Conservation (phyloP, 2,113 vertebrate species). For the Antidorcas marsupialis region DNA sequence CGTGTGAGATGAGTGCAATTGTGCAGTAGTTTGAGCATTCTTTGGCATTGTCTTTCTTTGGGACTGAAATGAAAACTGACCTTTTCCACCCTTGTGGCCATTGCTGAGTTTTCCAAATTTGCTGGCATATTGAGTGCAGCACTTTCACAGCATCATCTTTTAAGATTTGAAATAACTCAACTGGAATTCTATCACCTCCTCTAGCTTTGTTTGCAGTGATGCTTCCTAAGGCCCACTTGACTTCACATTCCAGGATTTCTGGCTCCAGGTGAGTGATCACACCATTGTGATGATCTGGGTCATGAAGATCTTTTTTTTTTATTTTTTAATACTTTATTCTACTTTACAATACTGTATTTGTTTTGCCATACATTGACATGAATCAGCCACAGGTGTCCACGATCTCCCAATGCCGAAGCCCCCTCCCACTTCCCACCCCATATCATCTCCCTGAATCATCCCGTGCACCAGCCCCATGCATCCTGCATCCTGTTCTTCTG, state of each 20-base stretch:
- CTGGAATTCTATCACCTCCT: background rate
- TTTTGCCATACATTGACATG: too few relatives aligned
- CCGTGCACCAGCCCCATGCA: too few relatives aligned
- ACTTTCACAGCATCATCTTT: background rate
- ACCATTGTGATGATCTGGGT: background rate
- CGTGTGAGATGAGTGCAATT: background rate
- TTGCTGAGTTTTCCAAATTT: background rate
- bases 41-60: background rate
- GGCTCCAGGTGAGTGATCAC: background rate
- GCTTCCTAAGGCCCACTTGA: background rate
- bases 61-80: background rate
- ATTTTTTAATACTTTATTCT: too few relatives aligned
- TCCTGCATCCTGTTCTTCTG: background rate
- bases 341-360: too few relatives aligned
- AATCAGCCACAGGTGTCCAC: too few relatives aligned
- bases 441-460: too few relatives aligned
- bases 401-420: too few relatives aligned
- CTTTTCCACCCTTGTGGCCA: background rate
- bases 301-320: background rate
- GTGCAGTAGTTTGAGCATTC: fast-evolving
- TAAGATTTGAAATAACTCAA: background rate
- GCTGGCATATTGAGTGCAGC: background rate
- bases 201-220: background rate
- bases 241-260: background rate
- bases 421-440: too few relatives aligned